Conservation (phyloP, 2,113 vertebrate genomes). For the Sander vitreus region DNA sequence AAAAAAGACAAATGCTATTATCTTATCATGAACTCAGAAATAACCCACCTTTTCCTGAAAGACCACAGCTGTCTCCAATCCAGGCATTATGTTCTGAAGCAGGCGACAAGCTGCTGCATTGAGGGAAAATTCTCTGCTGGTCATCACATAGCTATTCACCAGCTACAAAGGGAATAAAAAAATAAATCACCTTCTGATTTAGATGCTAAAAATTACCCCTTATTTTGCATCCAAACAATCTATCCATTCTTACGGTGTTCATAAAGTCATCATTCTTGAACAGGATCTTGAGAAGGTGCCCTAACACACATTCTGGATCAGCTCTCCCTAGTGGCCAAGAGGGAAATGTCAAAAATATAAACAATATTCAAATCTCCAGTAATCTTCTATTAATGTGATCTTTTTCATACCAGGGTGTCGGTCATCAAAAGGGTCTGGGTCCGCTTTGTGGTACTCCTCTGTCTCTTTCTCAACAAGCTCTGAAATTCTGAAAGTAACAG, state of each 20-base stretch:
- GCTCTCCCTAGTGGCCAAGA: constrained; percentile 89
- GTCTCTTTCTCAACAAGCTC: constrained; percentile 98
- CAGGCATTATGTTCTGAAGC: constrained; percentile 98
- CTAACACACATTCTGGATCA: constrained; percentile 96
- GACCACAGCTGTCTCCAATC: constrained; percentile 94
- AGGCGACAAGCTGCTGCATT: constrained; percentile 96
- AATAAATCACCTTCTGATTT: background rate
- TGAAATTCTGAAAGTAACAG: constrained; percentile 88
- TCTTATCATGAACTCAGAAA: background rate
- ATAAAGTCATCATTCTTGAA: constrained; percentile 99
- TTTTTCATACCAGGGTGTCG: constrained; percentile 91
- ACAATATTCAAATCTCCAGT: background rate
- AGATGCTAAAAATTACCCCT: background rate
- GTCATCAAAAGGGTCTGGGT: constrained; percentile 99
- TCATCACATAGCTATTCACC: constrained; percentile 99
- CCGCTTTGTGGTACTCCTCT: constrained; percentile 97
- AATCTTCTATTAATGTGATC: background rate
- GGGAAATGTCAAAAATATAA: constrained; percentile 43
- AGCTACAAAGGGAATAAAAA: constrained; percentile 79
- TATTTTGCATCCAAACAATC: background rate
- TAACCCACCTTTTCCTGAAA: constrained; percentile 71
- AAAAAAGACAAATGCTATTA: background rate
- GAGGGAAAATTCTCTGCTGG: constrained; percentile 93
- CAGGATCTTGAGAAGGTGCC: constrained; percentile 96
- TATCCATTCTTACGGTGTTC: constrained; percentile 90